Conservation (phyloP, 2,113 vertebrate species). For the Pseudopipra pipra region DNA sequence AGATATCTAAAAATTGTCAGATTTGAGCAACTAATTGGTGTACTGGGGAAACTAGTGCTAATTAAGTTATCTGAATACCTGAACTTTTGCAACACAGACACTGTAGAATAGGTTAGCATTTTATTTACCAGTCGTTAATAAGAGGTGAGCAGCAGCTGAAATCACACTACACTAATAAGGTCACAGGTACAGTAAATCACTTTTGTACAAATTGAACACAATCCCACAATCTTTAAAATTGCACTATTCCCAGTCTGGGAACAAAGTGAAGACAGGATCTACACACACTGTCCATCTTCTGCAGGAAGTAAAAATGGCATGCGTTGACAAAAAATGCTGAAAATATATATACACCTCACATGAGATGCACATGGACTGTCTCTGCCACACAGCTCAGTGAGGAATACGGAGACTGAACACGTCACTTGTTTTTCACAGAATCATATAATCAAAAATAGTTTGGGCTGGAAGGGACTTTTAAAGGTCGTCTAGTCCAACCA, state of each 20-base stretch:
- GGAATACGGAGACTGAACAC: background rate
- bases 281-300: background rate
- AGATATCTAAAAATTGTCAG: background rate
- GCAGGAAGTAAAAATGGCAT: background rate
- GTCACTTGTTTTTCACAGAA: background rate
- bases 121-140: constrained; percentile 66
- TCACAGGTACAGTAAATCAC: constrained; percentile 46
- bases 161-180: constrained; percentile 44
- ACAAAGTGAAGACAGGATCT: background rate
- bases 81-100: constrained; percentile 56
- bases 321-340: background rate
- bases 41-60: constrained; percentile 33
- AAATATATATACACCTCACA: background rate
- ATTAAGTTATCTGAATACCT: constrained; percentile 58
- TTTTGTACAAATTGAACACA: constrained; percentile 29
- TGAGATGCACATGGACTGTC: accelerated
- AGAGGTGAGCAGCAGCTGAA: constrained; percentile 60
- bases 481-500: background rate
- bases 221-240: background rate
- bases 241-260: background rate
- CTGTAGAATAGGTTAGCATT: constrained; percentile 55
- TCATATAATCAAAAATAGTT: background rate
- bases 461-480: background rate
- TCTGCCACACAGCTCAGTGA: background rate
- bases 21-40: background rate